Evolutionary conservation across 2,113 vertebrate species (phyloP).

Genomic region (western clawed frog (Xenopus tropicalis)): DNA sequence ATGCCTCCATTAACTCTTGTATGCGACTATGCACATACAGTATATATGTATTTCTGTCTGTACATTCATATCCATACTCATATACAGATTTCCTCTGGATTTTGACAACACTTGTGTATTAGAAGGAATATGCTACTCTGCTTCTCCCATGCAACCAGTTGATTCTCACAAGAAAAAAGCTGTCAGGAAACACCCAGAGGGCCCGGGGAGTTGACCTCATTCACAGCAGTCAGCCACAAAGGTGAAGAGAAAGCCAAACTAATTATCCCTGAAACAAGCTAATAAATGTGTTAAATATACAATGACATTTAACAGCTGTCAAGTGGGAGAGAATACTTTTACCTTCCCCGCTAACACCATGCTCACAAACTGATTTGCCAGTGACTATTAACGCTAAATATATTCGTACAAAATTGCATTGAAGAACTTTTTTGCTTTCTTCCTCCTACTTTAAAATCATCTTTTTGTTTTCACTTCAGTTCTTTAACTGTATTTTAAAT

Average conservation of each 20-base stretch:
- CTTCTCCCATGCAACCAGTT: too few species aligned
- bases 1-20: too few species aligned
- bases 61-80: too few species aligned
- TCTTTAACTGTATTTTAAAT: constrained; percentile 2
- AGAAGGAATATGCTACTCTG: too few species aligned
- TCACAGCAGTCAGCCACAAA: constrained; percentile 22
- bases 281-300: constrained; percentile 42
- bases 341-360: constrained; percentile 23
- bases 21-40: too few species aligned
- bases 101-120: too few species aligned
- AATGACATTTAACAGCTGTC: constrained; percentile 46
- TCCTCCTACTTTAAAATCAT: constrained; percentile 17
- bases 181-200: constrained; percentile 8
- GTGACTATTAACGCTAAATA: constrained; percentile 26
- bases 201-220: constrained; percentile 27
- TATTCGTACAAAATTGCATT: constrained; percentile 7
- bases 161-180: background rate
- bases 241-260: constrained; percentile 37
- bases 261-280: constrained; percentile 37
- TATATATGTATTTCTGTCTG: too few species aligned
- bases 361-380: constrained; percentile 20
- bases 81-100: too few species aligned
- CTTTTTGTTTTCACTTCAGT: background rate
- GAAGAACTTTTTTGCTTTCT: constrained; percentile 11
- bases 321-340: constrained; percentile 41